Evolutionary conservation across 2,113 vertebrate species (phyloP).

Genomic region (Ifrita kowaldi): DNA sequence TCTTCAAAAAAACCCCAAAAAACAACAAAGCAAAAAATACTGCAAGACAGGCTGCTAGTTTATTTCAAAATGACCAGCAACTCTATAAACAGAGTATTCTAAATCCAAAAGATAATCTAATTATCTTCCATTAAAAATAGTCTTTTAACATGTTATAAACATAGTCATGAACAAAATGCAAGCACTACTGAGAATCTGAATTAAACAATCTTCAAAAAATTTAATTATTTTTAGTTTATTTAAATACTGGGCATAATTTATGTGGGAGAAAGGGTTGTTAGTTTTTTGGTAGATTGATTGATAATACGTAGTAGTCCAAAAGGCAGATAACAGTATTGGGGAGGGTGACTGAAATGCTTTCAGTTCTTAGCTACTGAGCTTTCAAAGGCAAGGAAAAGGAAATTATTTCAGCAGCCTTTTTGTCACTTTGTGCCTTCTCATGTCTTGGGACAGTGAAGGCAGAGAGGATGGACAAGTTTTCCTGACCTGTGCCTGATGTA

Average conservation of each 20-base stretch:
- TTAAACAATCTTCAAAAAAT: not conserved
- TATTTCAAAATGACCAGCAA: not conserved
- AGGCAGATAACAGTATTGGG: not conserved
- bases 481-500: not conserved
- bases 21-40: not conserved
- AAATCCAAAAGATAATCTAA: not conserved
- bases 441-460: not conserved
- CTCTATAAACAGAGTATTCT: not conserved
- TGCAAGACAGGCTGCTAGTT: not conserved
- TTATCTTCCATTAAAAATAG: not conserved
- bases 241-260: not conserved
- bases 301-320: not conserved
- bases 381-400: not conserved
- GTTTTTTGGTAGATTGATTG: not conserved
- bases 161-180: not conserved
- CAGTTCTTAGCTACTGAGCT: not conserved
- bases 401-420: not conserved
- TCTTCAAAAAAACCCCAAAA: not conserved
- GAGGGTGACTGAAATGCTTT: not conserved
- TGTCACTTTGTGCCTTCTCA: not conserved
- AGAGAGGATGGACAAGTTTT: not conserved
- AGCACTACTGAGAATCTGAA: not conserved
- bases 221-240: not conserved
- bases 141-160: rapidly evolving
- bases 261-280: not conserved